Evolutionary conservation across 2,797 vertebrate genomes (phyloP), one percentile per base, ranked within the genome.

Genomic region (Sebastes vulpes): DNA sequence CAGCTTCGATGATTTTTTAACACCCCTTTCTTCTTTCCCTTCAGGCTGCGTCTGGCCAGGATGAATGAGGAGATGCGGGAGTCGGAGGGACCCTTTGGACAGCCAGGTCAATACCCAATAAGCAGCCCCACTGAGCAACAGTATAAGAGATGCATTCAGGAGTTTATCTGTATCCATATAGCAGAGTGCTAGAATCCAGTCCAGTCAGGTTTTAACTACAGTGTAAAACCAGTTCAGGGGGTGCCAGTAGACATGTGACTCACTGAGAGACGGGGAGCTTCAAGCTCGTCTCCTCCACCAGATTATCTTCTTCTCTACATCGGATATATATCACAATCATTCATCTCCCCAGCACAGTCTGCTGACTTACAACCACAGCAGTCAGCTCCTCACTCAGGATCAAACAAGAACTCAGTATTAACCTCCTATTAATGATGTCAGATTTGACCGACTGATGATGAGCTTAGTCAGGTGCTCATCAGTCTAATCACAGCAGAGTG

Each of bases 31-130:
- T 8, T 6, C n/a, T 69, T 10, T 20, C 11, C 11, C 54, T 14
- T 23, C 80, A 99, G 98, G 95, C 94, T 99, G 76, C 98, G 98
- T 77, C 95, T 99, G 93, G 97, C 98, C 6, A 95, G 98, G 73
- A 99, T 99, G 98, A 99, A 99, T 0, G 98, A 99, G 91, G 98
- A 99, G 90, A 99, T 99, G 98, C 94, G 98, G 2, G 98, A 99
- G 92, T 97, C 98, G 0, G 98, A 99, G 90, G 98, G 98, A 0
- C 96, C 97, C 0, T 96, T 98, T 0, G 97, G 97, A 74, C 98
- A 98, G 76, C 97, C 97, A 93, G 98, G 97, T 94, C 96, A 98
- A 93, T 97, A 98, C 87, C 95, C 96, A 48, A 96, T 92, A 94
- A 97, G 96, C 96, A 99, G 98, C 93, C 97, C 98, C 73, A 99